Base-by-base conservation (phyloP, 1,140 invertebrate species). In the Delia radicum region DNA sequence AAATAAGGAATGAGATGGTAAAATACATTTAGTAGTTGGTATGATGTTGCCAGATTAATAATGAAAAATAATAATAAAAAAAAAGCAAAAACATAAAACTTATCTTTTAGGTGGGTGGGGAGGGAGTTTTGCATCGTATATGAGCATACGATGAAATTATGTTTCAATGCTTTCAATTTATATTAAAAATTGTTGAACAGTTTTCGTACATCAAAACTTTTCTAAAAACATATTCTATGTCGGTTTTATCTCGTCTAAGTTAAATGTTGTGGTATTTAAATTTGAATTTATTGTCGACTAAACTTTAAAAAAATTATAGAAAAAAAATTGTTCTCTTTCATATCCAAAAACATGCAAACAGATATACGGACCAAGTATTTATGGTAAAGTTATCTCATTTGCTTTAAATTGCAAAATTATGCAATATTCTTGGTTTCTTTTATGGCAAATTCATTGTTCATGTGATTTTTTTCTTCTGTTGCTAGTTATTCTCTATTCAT, bases 321-420 rank as follows among this genome's bases (percentile, higher is more conserved):
- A 42, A 42, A 15, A 42, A 42, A 33, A 42, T 42, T n/a, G n/a
- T 42, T 42, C 37, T 42, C 12, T n/a, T 42, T 42, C 37, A 5
- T 10, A 3, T 10, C n/a, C 3, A 42, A 10, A 3, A 42, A 13
- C 3, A 10, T 3, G 3, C 37, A 42, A 3, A 42, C 3, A 13
- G 12, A 13, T 15, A 42, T 42, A 42, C 37, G 3, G 12, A 42
- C 37, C 18, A 55, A 55, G 48, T 21, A 55, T 55, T 55, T 55
- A 55, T 55, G 48, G n/a, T 55, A 7, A 55, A 55, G 7, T 24
- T 55, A 55, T 55, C 24, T 69, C 65, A 69, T 69, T 69, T 33
- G 65, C 31, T 69, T 33, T 33, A 69, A 69, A 33, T 69, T 69
- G 29, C 21, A 69, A 33, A 69, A 69, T 69, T 69, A 69, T 69